Evolutionary conservation across 2,113 vertebrate genomes (phyloP).

Genomic region (Odobenus rosmarus): DNA sequence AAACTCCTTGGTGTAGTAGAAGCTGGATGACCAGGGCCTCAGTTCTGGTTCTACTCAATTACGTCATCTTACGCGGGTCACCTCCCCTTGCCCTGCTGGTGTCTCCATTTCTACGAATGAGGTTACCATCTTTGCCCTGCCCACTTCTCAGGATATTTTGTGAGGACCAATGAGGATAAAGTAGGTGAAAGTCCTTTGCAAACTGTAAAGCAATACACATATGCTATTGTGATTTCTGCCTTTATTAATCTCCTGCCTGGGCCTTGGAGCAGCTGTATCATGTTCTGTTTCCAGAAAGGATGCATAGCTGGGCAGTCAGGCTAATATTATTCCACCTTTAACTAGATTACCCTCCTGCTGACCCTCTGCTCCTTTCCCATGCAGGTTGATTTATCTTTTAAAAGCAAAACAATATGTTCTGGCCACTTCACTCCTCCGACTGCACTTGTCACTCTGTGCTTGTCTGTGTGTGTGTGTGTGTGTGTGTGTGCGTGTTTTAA

Average conservation of each 20-base stretch:
- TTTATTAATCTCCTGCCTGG: background rate
- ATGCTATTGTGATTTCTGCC: background rate
- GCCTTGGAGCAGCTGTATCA: background rate
- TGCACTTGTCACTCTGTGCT: background rate
- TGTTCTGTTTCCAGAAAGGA: constrained; percentile 6
- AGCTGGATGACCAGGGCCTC: background rate
- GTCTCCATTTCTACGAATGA: background rate
- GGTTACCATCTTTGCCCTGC: background rate
- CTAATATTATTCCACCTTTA: constrained; percentile 51
- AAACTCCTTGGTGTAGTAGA: background rate
- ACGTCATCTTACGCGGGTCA: background rate
- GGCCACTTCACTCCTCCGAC: background rate
- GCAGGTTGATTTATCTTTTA: constrained; percentile 51
- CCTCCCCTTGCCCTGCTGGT: background rate
- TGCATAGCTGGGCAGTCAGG: background rate
- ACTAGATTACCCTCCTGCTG: constrained; percentile 29
- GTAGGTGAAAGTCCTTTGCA: background rate
- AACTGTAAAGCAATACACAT: background rate
- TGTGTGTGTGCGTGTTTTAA: background rate
- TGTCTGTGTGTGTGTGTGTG: background rate
- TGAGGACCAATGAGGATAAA: background rate
- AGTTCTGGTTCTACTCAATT: background rate
- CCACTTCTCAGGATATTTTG: background rate
- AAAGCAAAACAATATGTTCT: constrained; percentile 36
- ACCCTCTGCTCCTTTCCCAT: constrained; percentile 37